Percentiles rank a stretch among this genome's conserved stretches.
phyloP scores from a whole-genome alignment of 2,888 invertebrate genomes.

The Apodemia mormo region DNA sequence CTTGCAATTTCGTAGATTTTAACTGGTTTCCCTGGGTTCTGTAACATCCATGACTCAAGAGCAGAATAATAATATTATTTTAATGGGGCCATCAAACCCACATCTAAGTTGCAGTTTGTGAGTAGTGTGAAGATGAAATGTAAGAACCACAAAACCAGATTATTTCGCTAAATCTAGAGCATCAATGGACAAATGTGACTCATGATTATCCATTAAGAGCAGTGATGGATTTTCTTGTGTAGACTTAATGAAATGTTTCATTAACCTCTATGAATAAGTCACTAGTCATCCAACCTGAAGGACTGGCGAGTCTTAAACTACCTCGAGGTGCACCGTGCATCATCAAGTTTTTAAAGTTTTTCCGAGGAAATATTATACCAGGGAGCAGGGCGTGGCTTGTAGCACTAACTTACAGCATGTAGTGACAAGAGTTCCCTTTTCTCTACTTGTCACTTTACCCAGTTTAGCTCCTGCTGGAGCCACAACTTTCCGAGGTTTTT shows the following conservation, averaged over 20 bases:
- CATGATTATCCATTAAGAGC: constrained; percentile 32
- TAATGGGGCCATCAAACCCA: constrained; percentile 53
- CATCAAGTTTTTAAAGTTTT: constrained; percentile 36
- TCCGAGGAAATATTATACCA: constrained; percentile 21
- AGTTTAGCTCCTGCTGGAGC: constrained; percentile 33
- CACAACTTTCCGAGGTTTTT: constrained; percentile 40
- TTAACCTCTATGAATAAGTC: constrained; percentile 33
- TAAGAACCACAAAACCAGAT: constrained; percentile 42
- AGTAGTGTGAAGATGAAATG: constrained; percentile 57
- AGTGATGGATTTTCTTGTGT: not conserved
- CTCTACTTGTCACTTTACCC: constrained; percentile 35
- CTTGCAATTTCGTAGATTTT: constrained; percentile 54
- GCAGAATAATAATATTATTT: constrained; percentile 44
- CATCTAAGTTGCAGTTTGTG: constrained; percentile 60
- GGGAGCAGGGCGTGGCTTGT: constrained; percentile 24
- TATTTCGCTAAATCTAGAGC: constrained; percentile 28
- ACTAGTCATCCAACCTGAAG: constrained; percentile 50
- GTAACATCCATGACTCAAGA: constrained; percentile 49
- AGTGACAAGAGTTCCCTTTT: constrained; percentile 43
- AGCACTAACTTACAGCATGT: constrained; percentile 40
- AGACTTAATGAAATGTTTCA: constrained; percentile 37
- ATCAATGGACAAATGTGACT: constrained; percentile 25
- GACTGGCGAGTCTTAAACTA: constrained; percentile 46
- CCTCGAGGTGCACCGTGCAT: constrained; percentile 48
- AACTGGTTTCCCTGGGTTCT: constrained; percentile 53